Evolutionary conservation across 1,140 invertebrate genomes (phyloP), one percentile per base, ranked within the genome.

Genomic region (Spodoptera litura): DNA sequence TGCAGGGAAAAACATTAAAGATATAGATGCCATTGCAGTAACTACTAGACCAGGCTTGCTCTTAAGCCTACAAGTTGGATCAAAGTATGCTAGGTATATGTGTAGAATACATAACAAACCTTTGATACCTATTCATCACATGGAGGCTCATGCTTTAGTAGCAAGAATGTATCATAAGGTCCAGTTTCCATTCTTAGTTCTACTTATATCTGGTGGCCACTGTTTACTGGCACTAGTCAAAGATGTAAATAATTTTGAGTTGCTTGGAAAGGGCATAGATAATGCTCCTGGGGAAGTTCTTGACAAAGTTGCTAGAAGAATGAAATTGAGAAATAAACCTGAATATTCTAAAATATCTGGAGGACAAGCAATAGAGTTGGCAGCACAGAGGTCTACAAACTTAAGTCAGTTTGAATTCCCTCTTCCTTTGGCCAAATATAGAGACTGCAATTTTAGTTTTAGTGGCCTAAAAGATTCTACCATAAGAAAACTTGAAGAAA

Each of bases 131-230:
- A 98, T 99, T 85, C 99, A 99, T 95, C 99, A 99, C 85, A 99
- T 99, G 99, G 97, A 99, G 96, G 99, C 99, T 9, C 99, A 99
- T 96, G 98, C 99, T n/a, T 92, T 99, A 72, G 98, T 97, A 25
- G 96, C 96, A 13, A 95, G 98, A 89, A 97, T 99, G 85, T 94
- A 94, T 84, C 75, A 93, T 77, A 77, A 81, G 73, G 95, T 99
- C 61, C 92, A 97, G 68, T 99, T 98, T 95, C 99, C 99, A 62
- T 99, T 98, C 95, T 92, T 99, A 61, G 97, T 97, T 27, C 92
- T 99, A 10, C 94, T 99, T 3, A 97, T 99, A 78, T 99, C 98
- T 87, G 98, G 98, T 74, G 99, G 99, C 9, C 98, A 99, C 90
- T 97, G 97, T 94, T 95, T 99, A 62, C 88, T 99, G 73, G 96